phyloP scores from a whole-genome alignment of 2,888 invertebrate species.

The Watsonalla binaria region DNA sequence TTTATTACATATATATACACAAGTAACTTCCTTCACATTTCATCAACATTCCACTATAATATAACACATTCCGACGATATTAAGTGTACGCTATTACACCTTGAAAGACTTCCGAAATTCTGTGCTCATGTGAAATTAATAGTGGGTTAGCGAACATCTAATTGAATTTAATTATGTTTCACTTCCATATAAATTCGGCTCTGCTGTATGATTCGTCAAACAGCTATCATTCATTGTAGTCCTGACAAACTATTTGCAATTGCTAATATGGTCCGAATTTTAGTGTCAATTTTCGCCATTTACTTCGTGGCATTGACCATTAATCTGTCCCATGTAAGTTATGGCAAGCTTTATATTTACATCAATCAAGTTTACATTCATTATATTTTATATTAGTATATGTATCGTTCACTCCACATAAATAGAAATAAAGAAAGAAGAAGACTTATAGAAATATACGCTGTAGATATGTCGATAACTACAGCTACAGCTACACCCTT shows the following conservation, averaged over 20 bases:
- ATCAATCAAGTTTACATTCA: too few species aligned
- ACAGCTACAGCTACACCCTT: too few species aligned
- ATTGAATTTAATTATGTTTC: slow-evolving; percentile 13
- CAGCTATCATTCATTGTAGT: slow-evolving; percentile 10
- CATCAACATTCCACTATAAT: too few species aligned
- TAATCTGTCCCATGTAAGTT: slow-evolving; percentile 35
- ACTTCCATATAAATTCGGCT: slow-evolving; percentile 26
- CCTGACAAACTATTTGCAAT: background rate
- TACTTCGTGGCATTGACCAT: slow-evolving; percentile 31
- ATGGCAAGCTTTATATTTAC: too few species aligned
- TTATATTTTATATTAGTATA: too few species aligned
- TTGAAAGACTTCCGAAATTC: slow-evolving; percentile 14
- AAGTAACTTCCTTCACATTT: too few species aligned
- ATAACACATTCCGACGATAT: too few species aligned
- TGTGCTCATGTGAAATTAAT: slow-evolving; percentile 16
- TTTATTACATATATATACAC: too few species aligned
- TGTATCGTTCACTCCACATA: too few species aligned
- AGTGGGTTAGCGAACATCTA: slow-evolving; percentile 12
- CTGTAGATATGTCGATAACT: too few species aligned
- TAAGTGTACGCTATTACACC: background rate
- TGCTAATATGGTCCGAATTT: slow-evolving; percentile 36
- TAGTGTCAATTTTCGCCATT: slow-evolving; percentile 28
- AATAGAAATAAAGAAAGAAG: too few species aligned
- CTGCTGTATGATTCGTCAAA: slow-evolving; percentile 13
- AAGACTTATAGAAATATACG: too few species aligned